Evolutionary conservation across 2,113 vertebrate species (phyloP).

Genomic region (Eulemur rufifrons): DNA sequence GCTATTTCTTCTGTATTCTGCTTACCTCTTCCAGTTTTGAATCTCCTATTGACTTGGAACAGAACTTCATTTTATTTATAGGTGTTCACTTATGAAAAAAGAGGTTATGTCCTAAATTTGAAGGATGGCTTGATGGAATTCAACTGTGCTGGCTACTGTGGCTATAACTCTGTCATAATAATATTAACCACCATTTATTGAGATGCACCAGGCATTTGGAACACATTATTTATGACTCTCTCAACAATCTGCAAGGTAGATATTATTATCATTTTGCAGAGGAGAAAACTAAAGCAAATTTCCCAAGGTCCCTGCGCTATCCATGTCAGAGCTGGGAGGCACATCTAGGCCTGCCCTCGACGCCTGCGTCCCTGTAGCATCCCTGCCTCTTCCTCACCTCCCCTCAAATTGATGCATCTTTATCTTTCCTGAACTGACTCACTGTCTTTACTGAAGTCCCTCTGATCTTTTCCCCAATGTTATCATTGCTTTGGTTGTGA

Average conservation of each 20-base stretch:
- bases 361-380: too few relatives aligned
- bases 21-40: not conserved
- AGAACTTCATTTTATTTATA: not conserved
- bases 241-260: not conserved
- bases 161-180: not conserved
- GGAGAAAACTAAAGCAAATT: not conserved
- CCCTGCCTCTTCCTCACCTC: not conserved
- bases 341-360: not conserved
- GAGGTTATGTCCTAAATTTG: not conserved
- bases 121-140: not conserved
- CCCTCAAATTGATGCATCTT: not conserved
- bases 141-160: not conserved
- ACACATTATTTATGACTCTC: not conserved
- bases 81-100: not conserved
- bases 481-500: not conserved
- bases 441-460: not conserved
- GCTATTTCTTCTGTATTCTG: not conserved
- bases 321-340: not conserved
- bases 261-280: not conserved
- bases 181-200: not conserved
- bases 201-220: not conserved
- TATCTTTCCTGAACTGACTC: not conserved
- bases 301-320: not conserved
- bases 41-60: not conserved
- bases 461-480: not conserved